Percentiles rank a stretch among this genome's conserved stretches.
These are phyloP conservation scores for Margarornis squamiger DNA, from an alignment of 2,797 vertebrate species.

Conservation along the genomic window DNA sequence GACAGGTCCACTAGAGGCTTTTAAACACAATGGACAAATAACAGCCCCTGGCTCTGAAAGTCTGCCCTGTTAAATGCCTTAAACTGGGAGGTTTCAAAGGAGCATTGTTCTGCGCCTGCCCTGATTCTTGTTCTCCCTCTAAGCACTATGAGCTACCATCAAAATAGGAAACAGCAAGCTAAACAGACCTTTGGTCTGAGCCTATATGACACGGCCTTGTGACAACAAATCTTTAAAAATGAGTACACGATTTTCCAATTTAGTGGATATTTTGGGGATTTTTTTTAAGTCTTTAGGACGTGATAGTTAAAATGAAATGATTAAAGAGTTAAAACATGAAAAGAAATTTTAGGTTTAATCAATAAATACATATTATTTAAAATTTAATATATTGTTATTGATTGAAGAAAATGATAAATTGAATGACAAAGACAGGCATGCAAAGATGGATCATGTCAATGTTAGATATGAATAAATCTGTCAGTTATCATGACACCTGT, in stretches of 20 bases:
- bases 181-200: not conserved
- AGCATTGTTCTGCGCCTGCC: not conserved
- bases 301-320: not conserved
- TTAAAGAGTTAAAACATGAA: not conserved
- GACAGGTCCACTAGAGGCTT: not conserved
- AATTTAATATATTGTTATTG: not conserved
- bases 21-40: constrained; percentile 10
- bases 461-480: not conserved
- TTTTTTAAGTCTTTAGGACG: not conserved
- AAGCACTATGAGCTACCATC: not conserved
- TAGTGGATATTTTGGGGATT: not conserved
- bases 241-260: not conserved
- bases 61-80: constrained; percentile 16
- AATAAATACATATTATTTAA: not conserved
- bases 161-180: not conserved
- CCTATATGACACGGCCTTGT: not conserved
- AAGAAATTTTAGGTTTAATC: not conserved
- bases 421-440: not conserved
- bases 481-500: not conserved
- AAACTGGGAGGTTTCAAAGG: not conserved
- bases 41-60: not conserved
- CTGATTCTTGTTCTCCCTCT: not conserved
- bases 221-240: not conserved
- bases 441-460: not conserved
- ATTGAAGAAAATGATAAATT: not conserved